Percentiles rank a stretch among this genome's conserved stretches.
Conservation (phyloP, 2,113 vertebrate genomes). For the Amphiprion ocellaris region DNA sequence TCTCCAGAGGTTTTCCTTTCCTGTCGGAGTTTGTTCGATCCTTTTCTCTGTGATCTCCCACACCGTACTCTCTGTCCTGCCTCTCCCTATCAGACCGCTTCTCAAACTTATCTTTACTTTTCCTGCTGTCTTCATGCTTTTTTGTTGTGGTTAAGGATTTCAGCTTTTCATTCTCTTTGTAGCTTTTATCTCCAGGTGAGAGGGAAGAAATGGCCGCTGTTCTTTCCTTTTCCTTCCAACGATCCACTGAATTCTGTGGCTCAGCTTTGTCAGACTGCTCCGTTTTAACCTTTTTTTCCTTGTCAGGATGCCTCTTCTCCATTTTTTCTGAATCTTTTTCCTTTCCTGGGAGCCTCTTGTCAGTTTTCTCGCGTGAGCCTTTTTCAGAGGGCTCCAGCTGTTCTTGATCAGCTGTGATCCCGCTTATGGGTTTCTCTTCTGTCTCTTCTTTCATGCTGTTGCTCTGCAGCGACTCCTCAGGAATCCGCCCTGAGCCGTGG, state of each 20-base stretch:
- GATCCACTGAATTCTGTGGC: slow-evolving; percentile 87
- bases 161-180: slow-evolving; percentile 92
- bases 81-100: slow-evolving; percentile 92
- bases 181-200: slow-evolving; percentile 87
- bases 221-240: slow-evolving; percentile 87
- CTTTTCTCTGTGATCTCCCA: slow-evolving; percentile 87
- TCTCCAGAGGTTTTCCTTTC: slow-evolving; percentile 90
- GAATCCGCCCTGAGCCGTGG: slow-evolving; percentile 72
- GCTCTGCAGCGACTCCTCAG: slow-evolving; percentile 76
- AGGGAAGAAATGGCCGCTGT: slow-evolving; percentile 71
- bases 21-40: slow-evolving; percentile 89
- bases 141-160: slow-evolving; percentile 85
- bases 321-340: slow-evolving; percentile 91
- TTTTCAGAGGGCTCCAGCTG: slow-evolving; percentile 89
- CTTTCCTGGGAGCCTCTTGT: slow-evolving; percentile 88
- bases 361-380: slow-evolving; percentile 89
- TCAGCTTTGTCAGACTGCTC: slow-evolving; percentile 92
- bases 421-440: slow-evolving; percentile 84
- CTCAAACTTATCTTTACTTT: slow-evolving; percentile 91
- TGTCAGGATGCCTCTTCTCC: slow-evolving; percentile 92
- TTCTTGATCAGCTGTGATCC: slow-evolving; percentile 87
- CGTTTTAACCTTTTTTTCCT: slow-evolving; percentile 92
- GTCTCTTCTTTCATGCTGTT: slow-evolving; percentile 85
- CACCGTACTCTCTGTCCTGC: slow-evolving; percentile 87
- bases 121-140: slow-evolving; percentile 92